Evolutionary conservation across 2,888 invertebrate genomes (phyloP), one percentile per base, ranked within the genome.

Genomic region (Stictocephala bisonia): DNA sequence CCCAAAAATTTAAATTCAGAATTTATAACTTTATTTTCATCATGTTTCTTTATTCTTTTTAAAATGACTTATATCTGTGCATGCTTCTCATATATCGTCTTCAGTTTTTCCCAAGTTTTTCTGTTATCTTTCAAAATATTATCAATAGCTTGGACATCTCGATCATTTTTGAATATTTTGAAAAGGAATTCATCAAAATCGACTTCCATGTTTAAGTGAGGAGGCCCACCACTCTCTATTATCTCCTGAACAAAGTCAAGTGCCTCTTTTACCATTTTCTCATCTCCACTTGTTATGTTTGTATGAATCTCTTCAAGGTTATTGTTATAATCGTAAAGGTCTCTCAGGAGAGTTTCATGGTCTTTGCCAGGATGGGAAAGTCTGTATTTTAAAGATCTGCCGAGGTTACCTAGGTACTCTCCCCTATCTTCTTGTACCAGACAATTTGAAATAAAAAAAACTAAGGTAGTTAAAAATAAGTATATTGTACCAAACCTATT

Each of bases 221-320:
- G 60, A 18, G 60, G 60, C 3, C 60, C 60, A 1, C 60, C 60
- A n/a, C 22, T 13, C 60, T 60, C 60, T 18, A 60, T 60, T n/a
- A 60, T 15, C 60, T 35, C 60, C 15, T 60, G 60, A 3, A 60
- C 60, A 1, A 60, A 40, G 22, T 60, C 40, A n/a, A 29, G 35
- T 13, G 35, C 60, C 13, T 60, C 60, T 18, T 35, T 60, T 22
- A 13, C 35, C 29, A 60, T 35, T 3, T 2, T 3, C n/a, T 31
- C 35, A 6, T 40, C 60, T 7, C 35, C 35, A 15, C 60, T 60
- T 2, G 60, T 60, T 27, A 60, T 60, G 60, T 60, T 60, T 3
- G 27, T 29, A 24, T 69, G 69, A n/a, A 69, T 69, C 18, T 69
- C 69, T 7, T 69, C 31, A 13, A 69, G 40, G 51, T 53, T 50